Evolutionary conservation across 2,888 invertebrate genomes (phyloP).

Genomic region (Phytoseiulus persimilis): DNA sequence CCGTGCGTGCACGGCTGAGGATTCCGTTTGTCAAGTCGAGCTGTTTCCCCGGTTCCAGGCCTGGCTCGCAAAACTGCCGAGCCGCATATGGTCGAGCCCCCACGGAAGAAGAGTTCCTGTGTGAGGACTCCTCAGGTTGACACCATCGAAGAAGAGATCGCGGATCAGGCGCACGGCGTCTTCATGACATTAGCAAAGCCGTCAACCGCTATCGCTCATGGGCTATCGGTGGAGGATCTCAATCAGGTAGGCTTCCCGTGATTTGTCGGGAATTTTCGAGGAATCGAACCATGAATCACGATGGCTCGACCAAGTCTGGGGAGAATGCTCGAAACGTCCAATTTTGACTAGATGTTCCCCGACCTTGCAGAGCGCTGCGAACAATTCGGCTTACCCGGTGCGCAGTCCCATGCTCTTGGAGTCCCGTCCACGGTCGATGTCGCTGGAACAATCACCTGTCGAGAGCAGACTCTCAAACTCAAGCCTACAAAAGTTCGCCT

Average conservation of each 20-base stretch:
- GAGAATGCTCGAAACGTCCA: not conserved
- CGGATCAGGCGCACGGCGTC: not conserved
- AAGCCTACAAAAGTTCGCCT: not conserved
- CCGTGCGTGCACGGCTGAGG: too few species aligned
- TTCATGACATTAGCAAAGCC: not conserved
- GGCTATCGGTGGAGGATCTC: not conserved
- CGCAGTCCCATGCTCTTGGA: slow-evolving; percentile 6
- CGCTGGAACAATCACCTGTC: slow-evolving; percentile 1
- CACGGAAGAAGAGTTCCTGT: slow-evolving; percentile 27
- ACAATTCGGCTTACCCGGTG: not conserved
- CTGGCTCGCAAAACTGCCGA: not conserved
- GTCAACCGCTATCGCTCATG: not conserved
- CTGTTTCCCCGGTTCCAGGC: not conserved
- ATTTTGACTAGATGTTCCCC: not conserved
- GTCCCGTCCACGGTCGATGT: slow-evolving; percentile 36
- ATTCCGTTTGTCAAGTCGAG: not conserved
- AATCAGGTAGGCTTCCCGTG: not conserved
- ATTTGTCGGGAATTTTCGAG: not conserved
- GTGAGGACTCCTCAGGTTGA: slow-evolving; percentile 12
- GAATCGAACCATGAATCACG: too few species aligned
- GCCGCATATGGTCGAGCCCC: not conserved
- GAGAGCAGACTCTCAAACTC: not conserved
- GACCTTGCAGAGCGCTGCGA: not conserved
- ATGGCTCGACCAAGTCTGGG: too few species aligned
- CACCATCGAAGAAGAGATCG: slow-evolving; percentile 22